Percentiles rank a stretch among this genome's conserved stretches.
Conservation (phyloP, 2,888 invertebrate species). For the Antheraea assamensis region DNA sequence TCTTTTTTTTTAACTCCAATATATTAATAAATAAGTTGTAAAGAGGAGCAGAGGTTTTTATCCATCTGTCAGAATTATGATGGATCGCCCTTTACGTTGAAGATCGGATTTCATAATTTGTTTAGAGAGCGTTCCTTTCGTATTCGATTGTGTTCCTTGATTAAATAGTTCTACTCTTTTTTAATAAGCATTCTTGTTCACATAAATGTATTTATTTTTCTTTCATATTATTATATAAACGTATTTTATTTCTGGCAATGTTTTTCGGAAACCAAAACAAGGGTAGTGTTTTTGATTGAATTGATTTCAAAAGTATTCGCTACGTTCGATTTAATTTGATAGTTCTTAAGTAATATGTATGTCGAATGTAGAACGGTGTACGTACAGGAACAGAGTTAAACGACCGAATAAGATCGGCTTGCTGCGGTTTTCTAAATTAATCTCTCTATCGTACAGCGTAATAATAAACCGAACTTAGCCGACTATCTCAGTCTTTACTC, state of each 20-base stretch:
- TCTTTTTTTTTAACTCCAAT: neutral
- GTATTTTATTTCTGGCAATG: neutral
- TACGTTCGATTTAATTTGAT: too few species aligned
- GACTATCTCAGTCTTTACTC: too few species aligned
- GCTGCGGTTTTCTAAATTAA: too few species aligned
- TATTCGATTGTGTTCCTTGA: constrained; percentile 62
- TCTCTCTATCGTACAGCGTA: too few species aligned
- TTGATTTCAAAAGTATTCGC: too few species aligned
- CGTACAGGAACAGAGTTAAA: too few species aligned
- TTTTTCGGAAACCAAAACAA: neutral
- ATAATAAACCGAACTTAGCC: too few species aligned
- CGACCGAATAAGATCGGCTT: too few species aligned
- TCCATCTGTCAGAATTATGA: constrained; percentile 72
- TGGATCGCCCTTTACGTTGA: constrained; percentile 61
- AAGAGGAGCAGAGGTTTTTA: constrained; percentile 50
- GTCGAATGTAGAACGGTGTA: too few species aligned
- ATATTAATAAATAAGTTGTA: constrained; percentile 37
- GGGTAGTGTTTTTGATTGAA: neutral
- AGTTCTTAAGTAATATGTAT: too few species aligned
- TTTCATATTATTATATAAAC: neutral
- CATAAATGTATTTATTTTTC: neutral
- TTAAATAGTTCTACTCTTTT: constrained; percentile 63
- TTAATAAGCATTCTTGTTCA: constrained; percentile 20
- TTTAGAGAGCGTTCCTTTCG: constrained; percentile 65
- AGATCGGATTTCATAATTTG: constrained; percentile 75